Percentiles rank a stretch among this genome's conserved stretches.
Evolutionary conservation across 2,113 vertebrate genomes (phyloP).

Genomic region (Eublepharis macularius): DNA sequence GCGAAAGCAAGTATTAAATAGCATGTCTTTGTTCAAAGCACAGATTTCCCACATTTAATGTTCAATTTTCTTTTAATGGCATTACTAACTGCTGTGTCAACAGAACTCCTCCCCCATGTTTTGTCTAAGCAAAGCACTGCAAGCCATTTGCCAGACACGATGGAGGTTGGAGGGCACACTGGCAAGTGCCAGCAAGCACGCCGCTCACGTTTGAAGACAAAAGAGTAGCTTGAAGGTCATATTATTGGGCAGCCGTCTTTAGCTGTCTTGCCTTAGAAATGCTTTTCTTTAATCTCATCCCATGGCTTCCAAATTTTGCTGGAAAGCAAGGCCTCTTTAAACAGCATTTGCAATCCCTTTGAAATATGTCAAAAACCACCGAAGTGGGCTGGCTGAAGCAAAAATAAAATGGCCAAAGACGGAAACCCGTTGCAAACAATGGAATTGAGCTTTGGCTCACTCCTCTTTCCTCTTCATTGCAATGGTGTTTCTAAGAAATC

Average conservation of each 20-base stretch:
- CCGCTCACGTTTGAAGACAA: background rate
- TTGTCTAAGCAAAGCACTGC: constrained; percentile 3
- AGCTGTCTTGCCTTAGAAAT: background rate
- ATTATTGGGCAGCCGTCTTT: background rate
- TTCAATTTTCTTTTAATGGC: constrained; percentile 13
- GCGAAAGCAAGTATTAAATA: background rate
- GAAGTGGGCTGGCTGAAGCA: background rate
- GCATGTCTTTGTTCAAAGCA: background rate
- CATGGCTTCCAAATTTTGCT: constrained; percentile 20
- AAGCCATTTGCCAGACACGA: background rate
- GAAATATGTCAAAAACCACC: background rate
- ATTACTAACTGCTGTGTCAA: constrained; percentile 19
- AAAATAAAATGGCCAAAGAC: background rate
- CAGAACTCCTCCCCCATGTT: background rate
- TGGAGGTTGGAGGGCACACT: background rate
- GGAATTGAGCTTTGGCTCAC: background rate
- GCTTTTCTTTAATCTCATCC: background rate
- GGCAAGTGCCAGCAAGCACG: background rate
- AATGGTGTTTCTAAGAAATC: background rate
- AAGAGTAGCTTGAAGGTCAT: background rate
- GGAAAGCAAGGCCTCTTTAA: background rate
- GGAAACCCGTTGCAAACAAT: background rate
- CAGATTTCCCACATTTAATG: background rate
- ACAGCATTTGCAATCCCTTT: background rate
- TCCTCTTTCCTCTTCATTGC: background rate